Evolutionary conservation across 1,140 invertebrate genomes (phyloP).

Genomic region (Drosophila mauritiana): DNA sequence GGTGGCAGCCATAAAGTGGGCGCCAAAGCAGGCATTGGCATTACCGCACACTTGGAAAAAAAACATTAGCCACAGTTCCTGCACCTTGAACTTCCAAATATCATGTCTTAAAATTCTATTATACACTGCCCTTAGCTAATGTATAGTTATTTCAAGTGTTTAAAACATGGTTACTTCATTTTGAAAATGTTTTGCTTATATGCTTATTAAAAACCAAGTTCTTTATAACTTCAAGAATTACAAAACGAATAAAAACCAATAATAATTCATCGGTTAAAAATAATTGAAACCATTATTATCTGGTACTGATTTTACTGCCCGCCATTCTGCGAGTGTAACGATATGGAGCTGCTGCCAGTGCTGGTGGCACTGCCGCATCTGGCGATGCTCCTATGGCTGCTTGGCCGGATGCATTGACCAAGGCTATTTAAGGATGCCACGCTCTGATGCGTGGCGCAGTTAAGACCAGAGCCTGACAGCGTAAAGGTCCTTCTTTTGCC

Average conservation of each 20-base stretch:
- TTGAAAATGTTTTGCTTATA: too few relatives aligned
- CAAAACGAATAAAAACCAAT: too few relatives aligned
- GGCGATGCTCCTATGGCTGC: constrained; percentile 25
- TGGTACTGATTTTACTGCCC: too few relatives aligned
- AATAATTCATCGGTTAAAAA: too few relatives aligned
- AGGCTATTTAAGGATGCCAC: constrained; percentile 81
- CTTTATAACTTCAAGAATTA: too few relatives aligned
- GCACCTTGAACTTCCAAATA: neutral
- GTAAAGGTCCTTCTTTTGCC: constrained; percentile 49
- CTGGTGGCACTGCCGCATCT: constrained; percentile 10
- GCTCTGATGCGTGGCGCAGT: constrained; percentile 76
- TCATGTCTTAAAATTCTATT: too few relatives aligned
- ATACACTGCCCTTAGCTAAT: neutral
- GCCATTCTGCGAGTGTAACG: constrained; percentile 13
- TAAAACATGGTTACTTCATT: too few relatives aligned
- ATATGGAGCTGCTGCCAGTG: constrained; percentile 11
- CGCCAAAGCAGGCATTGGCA: constrained; percentile 34
- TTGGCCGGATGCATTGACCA: constrained; percentile 55
- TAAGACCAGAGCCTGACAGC: constrained; percentile 65
- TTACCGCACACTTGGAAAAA: constrained; percentile 24
- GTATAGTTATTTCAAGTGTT: neutral
- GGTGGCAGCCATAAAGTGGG: constrained; percentile 51
- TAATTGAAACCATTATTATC: too few relatives aligned
- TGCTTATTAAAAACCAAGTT: too few relatives aligned
- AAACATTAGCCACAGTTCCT: neutral